Base-by-base conservation (phyloP, 2,797 vertebrate species). In the Betta splendens region DNA sequence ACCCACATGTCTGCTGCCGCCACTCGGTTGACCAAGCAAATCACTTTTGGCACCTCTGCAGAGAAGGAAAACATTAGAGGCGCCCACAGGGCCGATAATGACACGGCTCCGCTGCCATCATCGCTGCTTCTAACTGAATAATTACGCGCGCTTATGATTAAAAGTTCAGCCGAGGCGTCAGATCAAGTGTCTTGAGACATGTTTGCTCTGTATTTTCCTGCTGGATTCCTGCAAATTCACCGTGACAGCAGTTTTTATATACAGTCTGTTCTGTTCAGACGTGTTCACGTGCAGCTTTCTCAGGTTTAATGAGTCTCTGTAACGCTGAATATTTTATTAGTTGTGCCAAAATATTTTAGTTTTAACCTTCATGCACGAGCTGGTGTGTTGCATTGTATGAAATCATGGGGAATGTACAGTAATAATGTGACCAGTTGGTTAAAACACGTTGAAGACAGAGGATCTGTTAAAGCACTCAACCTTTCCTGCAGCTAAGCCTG, bases 21-120 rank as follows among this genome's bases (percentile, higher is more conserved):
- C 16, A 22, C 53, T 46, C 26, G 45, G 18, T 65, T 54, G 57
- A 79, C 26, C 10, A 2, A 31, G 60, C n/a, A 58, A 76, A 77
- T 75, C 55, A 29, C 45, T 59, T 45, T 28, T 70, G 38, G 7
- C 46, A 53, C 64, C 10, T 61, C 12, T 12, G 15, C 33, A 10
- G 7, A 33, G 50, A 38, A 31, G 32, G 56, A 65, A 15, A 55
- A 38, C 44, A 20, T 1, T 5, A 22, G 33, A 40, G 9, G 0
- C 10, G 52, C 52, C 58, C 25, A 29, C 46, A 48, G 17, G 18
- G 28, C 28, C 35, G 16, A 68, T 40, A 25, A 22, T 35, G 13
- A 9, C 32, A 44, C 47, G 25, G 50, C 9, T 49, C 13, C 45
- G 16, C 32, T 45, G 39, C 3, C 20, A 25, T 61, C 62, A 58